A percentile compares a stretch with the other conserved stretches of the same genome.
phyloP scores from a whole-genome alignment of 2,113 vertebrate species.

The Piaya cayana region DNA sequence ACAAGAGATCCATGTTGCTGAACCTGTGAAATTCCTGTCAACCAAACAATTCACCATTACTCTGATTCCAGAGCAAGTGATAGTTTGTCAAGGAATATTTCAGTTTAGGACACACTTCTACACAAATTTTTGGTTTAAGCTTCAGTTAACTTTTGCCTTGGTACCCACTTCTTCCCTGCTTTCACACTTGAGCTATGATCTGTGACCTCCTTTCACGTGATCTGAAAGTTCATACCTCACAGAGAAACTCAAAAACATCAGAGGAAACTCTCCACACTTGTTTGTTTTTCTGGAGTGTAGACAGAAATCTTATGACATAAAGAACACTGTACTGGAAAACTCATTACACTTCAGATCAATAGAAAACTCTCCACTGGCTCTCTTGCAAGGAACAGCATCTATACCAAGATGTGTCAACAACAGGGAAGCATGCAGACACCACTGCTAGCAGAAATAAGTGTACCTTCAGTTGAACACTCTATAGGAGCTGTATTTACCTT shows the following conservation, averaged over 20 bases:
- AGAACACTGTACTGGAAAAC: not conserved
- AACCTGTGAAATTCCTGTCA: not conserved
- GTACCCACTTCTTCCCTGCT: not conserved
- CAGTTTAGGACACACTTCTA: not conserved
- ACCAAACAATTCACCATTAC: not conserved
- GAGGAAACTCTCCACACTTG: not conserved
- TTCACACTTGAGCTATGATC: not conserved
- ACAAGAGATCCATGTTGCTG: not conserved
- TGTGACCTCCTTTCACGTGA: not conserved
- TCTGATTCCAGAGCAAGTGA: not conserved
- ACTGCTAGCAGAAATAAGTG: not conserved
- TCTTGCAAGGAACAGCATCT: not conserved
- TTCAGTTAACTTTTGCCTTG: not conserved
- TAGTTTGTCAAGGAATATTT: not conserved
- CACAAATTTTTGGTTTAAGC: not conserved
- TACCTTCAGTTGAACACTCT: not conserved
- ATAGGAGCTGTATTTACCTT: not conserved
- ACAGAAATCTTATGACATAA: not conserved
- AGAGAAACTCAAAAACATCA: not conserved
- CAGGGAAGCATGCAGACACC: fast-evolving
- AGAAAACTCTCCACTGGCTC: not conserved
- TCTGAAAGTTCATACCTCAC: not conserved
- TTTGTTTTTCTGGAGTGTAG: not conserved
- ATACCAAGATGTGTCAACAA: not conserved
- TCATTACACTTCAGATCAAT: not conserved